Conservation (phyloP, 2,113 vertebrate species). For the Sinocyclocheilus anophthalmus region DNA sequence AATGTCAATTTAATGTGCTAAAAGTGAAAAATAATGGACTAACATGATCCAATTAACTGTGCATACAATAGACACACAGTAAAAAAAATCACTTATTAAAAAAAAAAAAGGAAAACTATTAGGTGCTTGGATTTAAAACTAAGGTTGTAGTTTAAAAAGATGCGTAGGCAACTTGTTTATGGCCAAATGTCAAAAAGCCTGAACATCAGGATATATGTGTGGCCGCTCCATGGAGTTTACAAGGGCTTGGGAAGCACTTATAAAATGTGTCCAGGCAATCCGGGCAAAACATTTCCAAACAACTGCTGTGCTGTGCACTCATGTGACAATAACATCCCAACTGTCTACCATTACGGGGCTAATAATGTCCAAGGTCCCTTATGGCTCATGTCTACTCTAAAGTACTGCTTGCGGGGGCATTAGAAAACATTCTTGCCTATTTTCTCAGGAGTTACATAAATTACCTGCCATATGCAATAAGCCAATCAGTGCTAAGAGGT, state of each 20-base stretch:
- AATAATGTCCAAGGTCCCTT: conserved; percentile 33
- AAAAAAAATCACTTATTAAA: background rate
- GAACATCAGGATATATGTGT: too few species aligned
- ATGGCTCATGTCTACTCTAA: conserved; percentile 28
- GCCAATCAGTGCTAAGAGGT: conserved; percentile 76
- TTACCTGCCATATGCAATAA: conserved; percentile 67
- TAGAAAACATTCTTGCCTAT: conserved; percentile 57
- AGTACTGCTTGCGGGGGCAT: conserved; percentile 59
- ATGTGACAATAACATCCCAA: conserved; percentile 20
- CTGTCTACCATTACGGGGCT: conserved; percentile 21
- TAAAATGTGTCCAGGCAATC: conserved; percentile 36
- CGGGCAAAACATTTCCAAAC: background rate
- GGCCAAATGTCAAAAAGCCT: too few species aligned
- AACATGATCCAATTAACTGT: too few species aligned
- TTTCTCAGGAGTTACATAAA: conserved; percentile 61
- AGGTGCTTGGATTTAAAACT: too few species aligned
- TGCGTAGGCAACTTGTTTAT: too few species aligned
- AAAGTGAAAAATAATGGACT: too few species aligned
- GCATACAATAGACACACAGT: too few species aligned
- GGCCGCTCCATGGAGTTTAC: background rate
- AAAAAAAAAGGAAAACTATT: too few species aligned
- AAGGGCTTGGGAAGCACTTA: conserved; percentile 17
- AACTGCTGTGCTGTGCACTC: conserved; percentile 21
- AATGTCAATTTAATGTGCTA: too few species aligned
- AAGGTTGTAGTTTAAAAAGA: too few species aligned